Evolutionary conservation across 2,797 vertebrate species (phyloP), one percentile per base, ranked within the genome.

Genomic region (Cuniculus paca): DNA sequence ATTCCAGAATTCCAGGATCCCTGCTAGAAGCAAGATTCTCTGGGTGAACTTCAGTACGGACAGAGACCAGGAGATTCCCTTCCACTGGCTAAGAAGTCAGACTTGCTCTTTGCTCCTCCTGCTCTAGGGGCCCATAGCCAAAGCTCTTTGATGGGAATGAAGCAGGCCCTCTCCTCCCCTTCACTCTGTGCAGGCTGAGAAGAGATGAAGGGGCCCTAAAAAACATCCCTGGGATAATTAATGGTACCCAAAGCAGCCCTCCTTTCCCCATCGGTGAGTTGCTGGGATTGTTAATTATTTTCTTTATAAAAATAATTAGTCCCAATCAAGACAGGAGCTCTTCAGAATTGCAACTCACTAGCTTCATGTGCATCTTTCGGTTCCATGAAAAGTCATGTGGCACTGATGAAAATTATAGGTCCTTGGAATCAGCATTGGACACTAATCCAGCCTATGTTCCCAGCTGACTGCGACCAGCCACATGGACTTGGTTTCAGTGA

Each of bases 221-320:
- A 96, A 96, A 39, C 80, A 92, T 3, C 1, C 81, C 50, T 7
- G 58, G 87, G 91, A 96, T 97, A 97, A 98, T 97, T 96, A 97
- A 97, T 70, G 92, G 96, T 61, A 36, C 97, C 95, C 97, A 93
- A 97, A 97, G 56, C 42, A 77, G 39, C 48, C 39, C 91, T 97
- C 97, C 89, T 96, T 13, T 50, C 72, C 48, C 91, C 20, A 61
- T 17, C 1, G 0, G 24, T 95, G 91, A 97, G 97, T 98, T 95
- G 65, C 88, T 22, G 42, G 93, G 94, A 97, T 98, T 97, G 97
- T 98, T 98, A 96, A 98, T 98, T 98, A 98, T 98, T 98, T 98
- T 98, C 97, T 97, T 98, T 98, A 98, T 97, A 97, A 98, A 98
- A 98, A 98, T 98, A 98, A 98, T 98, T 98, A 98, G 97, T 98